These are phyloP conservation scores for Trachymyrmex cornetzi DNA, from an alignment of 1,140 invertebrate genomes.

Conservation along the genomic window DNA sequence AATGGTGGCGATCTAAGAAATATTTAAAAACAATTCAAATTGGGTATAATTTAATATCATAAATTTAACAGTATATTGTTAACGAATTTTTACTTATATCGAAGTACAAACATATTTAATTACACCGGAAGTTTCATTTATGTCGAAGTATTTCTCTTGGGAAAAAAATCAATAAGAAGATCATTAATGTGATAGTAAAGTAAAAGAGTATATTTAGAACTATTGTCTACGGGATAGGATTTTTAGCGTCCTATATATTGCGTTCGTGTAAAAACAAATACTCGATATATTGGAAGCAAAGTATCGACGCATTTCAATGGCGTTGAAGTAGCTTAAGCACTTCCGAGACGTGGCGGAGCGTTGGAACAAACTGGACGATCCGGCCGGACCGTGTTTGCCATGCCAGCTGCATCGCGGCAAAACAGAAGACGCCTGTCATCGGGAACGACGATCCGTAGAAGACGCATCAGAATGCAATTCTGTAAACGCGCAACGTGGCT, in stretches of 20 bases:
- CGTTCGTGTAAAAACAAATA: neutral
- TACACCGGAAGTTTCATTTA: neutral
- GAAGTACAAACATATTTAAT: too few species aligned
- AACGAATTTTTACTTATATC: neutral
- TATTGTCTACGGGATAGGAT: neutral
- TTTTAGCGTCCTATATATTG: neutral
- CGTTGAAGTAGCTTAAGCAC: slow-evolving; percentile 20
- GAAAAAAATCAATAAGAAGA: neutral
- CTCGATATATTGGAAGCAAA: slow-evolving; percentile 2
- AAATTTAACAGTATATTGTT: too few species aligned
- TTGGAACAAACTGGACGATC: slow-evolving; percentile 40
- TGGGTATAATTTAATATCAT: too few species aligned
- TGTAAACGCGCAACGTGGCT: slow-evolving; percentile 41
- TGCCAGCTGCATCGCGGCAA: slow-evolving; percentile 56
- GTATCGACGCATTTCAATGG: slow-evolving; percentile 18
- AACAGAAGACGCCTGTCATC: slow-evolving; percentile 57
- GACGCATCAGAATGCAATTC: slow-evolving; percentile 48
- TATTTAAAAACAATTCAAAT: too few species aligned
- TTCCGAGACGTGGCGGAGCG: slow-evolving; percentile 6
- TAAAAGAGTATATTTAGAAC: slow-evolving; percentile 4
- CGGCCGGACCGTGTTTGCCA: neutral
- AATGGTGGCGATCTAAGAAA: too few species aligned
- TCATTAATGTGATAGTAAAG: neutral
- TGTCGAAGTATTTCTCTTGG: neutral
- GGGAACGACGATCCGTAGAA: slow-evolving; percentile 25